Base-by-base conservation (phyloP, 2,797 vertebrate genomes). In the Calcarius lapponicus region DNA sequence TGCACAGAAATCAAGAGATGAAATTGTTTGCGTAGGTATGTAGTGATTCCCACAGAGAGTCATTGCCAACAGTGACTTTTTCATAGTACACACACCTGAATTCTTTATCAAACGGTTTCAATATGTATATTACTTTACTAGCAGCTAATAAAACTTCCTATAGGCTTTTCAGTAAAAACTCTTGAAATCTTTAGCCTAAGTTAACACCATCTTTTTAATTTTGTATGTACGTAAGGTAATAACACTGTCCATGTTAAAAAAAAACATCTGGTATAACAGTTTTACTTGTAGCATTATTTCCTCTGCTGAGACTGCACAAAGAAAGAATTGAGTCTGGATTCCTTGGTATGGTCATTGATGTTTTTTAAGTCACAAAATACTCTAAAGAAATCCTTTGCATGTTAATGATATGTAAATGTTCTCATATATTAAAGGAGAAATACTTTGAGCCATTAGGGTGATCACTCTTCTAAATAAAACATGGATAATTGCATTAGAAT, bases 381-480 rank as follows among this genome's bases (percentile, higher is more conserved):
- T 54, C 45, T 43, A 36, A 89, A 28, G 47, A 89, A 93, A 50
- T 20, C 22, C 11, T 85, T 56, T 78, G 26, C 80, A 64, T 50
- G 40, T 38, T 86, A 96, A 90, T 53, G 53, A 93, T 73, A 86
- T 53, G 17, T 51, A 88, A 93, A 86, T 70, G 7, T 3, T 75
- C 6, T 70, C 26, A 15, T 14, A 72, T 92, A 88, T 64, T 88
- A 81, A 86, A 79, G 31, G 11, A 90, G 40, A 73, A 85, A 61
- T 65, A 86, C 22, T 57, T 11, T 70, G 16, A 82, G 43, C 20
- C 22, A 73, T 60, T 43, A 91, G 57, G 20, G 84, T n/a, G 17
- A 80, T 86, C 60, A 67, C 36, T 85, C 21, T 71, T 89, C 57
- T 86, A 86, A 95, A 86, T 73, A 76, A 80, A 90, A 93, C 28